These are phyloP conservation scores for Lasiurus borealis DNA, from an alignment of 2,113 vertebrate species.

Conservation along the genomic window DNA sequence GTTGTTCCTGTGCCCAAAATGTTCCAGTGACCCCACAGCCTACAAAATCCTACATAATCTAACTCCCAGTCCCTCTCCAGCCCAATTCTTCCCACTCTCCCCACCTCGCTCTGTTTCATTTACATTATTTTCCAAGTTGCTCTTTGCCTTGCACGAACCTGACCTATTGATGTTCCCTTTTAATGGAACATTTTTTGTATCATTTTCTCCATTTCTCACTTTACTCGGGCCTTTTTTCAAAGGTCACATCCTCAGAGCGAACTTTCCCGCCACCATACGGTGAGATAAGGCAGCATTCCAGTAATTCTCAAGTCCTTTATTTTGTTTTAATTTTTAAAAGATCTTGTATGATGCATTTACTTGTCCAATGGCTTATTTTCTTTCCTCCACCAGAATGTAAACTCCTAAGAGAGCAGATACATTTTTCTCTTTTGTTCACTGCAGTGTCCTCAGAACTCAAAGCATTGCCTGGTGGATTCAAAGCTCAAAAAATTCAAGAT, in stretches of 20 bases:
- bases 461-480: neutral
- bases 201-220: neutral
- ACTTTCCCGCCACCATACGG: neutral
- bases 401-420: neutral
- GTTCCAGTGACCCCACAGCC: neutral
- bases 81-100: neutral
- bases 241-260: neutral
- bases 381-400: neutral
- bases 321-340: slow-evolving; percentile 27
- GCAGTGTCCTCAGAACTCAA: neutral
- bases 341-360: neutral
- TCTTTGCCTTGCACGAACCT: neutral
- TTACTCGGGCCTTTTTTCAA: neutral
- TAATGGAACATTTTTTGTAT: neutral
- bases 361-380: neutral
- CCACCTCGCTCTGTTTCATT: neutral
- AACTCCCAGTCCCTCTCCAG: neutral
- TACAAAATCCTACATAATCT: neutral
- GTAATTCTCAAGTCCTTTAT: neutral
- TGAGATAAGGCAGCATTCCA: neutral
- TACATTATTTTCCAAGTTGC: neutral
- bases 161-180: neutral
- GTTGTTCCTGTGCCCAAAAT: neutral
- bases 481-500: neutral
- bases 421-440: slow-evolving; percentile 11